Evolutionary conservation across 2,113 vertebrate genomes (phyloP), one percentile per base, ranked within the genome.

Genomic region (Gallinago jamesoni): DNA sequence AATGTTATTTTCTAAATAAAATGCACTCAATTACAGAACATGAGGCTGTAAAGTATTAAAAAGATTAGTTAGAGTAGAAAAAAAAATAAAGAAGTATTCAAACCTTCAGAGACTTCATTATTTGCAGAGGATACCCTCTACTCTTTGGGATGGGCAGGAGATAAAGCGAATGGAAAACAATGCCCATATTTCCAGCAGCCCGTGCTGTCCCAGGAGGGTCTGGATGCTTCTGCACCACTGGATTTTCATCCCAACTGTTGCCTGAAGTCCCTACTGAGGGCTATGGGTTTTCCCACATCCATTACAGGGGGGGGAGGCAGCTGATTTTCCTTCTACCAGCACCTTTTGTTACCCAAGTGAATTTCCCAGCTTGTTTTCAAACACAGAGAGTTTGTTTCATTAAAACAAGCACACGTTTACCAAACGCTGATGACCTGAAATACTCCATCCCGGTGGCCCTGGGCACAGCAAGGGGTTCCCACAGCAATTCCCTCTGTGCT

Each of bases 1-100:
- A 97, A 98, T 64, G 91, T 89, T 97, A 97, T 67, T 96, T 97
- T 98, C 96, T 96, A 98, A 98, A 97, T 97, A 97, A 98, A 97
- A 97, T 41, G 66, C 96, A 74, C 96, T 98, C 83, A 86, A 77
- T 97, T 95, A 97, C 84, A 45, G 96, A 96, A 81, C 84, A 87
- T 6, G 63, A 89, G 77, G 72, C 93, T 90, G 87, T 57, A 87
- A 90, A 96, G 92, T 90, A 89, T 87, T 93, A 87, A 86, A 95
- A 93, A 94, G 91, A 96, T 96, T 94, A 88, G 91, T 96, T 92
- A 91, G 81, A 90, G 43, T 23, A 47, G 15, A 14, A 47, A 43
- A 72, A 55, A 41, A 43, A 72, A 55, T 39, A 10, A 60, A 67
- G 27, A 62, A 30, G 63, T 35, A 75, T 77, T 94, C 73, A 78